A percentile compares a stretch with the other conserved stretches of the same genome.
Conservation (phyloP, 2,113 vertebrate species). For the Melanerpes formicivorus region DNA sequence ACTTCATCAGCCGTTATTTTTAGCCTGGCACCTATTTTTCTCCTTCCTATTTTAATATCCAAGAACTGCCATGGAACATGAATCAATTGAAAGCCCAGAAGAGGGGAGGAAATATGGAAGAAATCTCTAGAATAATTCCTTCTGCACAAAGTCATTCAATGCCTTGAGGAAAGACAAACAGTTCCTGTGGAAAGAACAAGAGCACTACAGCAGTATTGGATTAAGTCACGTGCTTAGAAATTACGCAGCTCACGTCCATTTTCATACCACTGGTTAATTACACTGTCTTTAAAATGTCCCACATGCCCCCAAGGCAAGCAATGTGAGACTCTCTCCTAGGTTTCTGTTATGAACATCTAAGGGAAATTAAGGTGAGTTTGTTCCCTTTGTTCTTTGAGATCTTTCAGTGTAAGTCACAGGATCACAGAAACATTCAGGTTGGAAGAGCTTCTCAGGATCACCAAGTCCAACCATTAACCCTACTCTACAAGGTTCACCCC, state of each 20-base stretch:
- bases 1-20: constrained; percentile 18
- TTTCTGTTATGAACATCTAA: neutral
- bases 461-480: too few species aligned
- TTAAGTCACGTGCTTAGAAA: neutral
- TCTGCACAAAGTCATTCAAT: neutral
- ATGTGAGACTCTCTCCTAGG: neutral
- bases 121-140: neutral
- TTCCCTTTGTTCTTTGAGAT: neutral
- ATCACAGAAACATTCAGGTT: too few species aligned
- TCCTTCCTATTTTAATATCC: constrained; percentile 15
- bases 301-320: neutral
- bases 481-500: too few species aligned
- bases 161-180: neutral
- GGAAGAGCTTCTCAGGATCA: too few species aligned
- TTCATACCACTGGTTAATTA: neutral
- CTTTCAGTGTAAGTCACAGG: neutral
- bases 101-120: neutral
- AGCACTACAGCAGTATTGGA: neutral
- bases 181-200: neutral
- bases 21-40: neutral
- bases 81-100: neutral
- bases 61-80: neutral
- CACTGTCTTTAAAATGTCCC: neutral
- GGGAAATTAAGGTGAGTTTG: neutral
- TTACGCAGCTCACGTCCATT: neutral